A percentile compares a stretch with the other conserved stretches of the same genome.
Evolutionary conservation across 2,888 invertebrate genomes (phyloP).

Genomic region (Neoitamus cyanurus): DNA sequence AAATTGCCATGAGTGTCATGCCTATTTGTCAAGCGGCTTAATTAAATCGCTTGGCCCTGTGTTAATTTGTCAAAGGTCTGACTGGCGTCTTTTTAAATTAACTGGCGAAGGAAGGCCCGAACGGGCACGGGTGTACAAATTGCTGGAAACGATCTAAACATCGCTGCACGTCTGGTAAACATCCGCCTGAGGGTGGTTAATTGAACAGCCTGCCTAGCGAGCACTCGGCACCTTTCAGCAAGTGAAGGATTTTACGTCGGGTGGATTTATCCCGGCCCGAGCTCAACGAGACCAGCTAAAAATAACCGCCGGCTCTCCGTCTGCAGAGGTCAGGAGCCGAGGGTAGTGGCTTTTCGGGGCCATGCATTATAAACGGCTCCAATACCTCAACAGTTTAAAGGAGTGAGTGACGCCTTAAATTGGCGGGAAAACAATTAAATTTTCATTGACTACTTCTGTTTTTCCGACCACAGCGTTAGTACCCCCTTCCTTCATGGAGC

Average conservation of each 20-base stretch:
- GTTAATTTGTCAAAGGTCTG: slow-evolving; percentile 1
- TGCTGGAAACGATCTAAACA: slow-evolving; percentile 1
- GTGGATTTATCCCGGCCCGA: background rate
- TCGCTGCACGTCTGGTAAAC: slow-evolving; percentile 9
- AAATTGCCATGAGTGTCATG: background rate
- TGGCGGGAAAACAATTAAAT: background rate
- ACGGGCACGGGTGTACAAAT: background rate
- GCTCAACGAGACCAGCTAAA: background rate
- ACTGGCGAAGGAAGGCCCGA: background rate
- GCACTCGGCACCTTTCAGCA: background rate
- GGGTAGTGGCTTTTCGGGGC: background rate
- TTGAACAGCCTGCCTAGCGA: background rate
- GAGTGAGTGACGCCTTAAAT: background rate
- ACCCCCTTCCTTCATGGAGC: background rate
- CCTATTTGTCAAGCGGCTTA: background rate
- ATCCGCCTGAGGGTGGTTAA: slow-evolving; percentile 5
- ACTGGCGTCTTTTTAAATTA: slow-evolving; percentile 5
- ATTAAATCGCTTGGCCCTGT: background rate
- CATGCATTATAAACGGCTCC: background rate
- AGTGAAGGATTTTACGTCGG: background rate
- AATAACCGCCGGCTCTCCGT: background rate
- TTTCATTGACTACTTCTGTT: background rate
- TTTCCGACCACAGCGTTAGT: background rate
- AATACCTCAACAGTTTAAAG: background rate
- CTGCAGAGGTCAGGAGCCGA: background rate